These are phyloP conservation scores for Drosophila mayri DNA, from an alignment of 1,140 invertebrate species.

Conservation along the genomic window DNA sequence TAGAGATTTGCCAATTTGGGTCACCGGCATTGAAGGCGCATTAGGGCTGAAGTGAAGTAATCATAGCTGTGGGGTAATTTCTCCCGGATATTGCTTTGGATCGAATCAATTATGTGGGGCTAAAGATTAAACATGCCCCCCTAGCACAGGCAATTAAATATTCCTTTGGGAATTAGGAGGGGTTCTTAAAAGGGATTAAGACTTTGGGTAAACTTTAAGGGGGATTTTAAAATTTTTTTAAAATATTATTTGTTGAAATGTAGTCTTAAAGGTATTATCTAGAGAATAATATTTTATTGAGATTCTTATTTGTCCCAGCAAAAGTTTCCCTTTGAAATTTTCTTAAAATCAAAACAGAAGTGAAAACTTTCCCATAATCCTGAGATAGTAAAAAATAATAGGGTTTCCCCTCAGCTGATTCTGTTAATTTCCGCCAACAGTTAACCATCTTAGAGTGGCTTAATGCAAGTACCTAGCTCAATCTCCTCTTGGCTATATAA, in stretches of 20 bases:
- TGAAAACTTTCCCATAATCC: not conserved
- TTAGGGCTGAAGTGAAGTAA: constrained; percentile 31
- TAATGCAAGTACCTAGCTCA: constrained; percentile 27
- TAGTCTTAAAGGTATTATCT: not conserved
- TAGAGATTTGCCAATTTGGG: constrained; percentile 49
- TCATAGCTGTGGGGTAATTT: constrained; percentile 30
- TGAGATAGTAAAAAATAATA: constrained; percentile 2
- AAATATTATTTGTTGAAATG: not conserved
- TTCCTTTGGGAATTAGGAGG: not conserved
- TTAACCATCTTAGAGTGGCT: constrained; percentile 15
- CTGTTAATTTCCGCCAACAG: constrained; percentile 19
- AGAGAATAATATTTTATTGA: not conserved
- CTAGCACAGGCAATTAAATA: constrained; percentile 12
- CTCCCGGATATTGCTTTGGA: not conserved
- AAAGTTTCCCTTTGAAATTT: not conserved
- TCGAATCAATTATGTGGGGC: constrained; percentile 24
- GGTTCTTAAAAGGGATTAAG: not conserved
- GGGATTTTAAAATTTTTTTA: not conserved
- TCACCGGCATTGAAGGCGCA: constrained; percentile 31
- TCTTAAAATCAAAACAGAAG: not conserved
- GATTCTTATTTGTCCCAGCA: not conserved
- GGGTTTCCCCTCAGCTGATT: not conserved
- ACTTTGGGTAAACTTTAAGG: not conserved
- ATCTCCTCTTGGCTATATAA: constrained; percentile 21
- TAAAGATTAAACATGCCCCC: not conserved